phyloP scores from a whole-genome alignment of 2,888 invertebrate species.

The Agrotis segetum region DNA sequence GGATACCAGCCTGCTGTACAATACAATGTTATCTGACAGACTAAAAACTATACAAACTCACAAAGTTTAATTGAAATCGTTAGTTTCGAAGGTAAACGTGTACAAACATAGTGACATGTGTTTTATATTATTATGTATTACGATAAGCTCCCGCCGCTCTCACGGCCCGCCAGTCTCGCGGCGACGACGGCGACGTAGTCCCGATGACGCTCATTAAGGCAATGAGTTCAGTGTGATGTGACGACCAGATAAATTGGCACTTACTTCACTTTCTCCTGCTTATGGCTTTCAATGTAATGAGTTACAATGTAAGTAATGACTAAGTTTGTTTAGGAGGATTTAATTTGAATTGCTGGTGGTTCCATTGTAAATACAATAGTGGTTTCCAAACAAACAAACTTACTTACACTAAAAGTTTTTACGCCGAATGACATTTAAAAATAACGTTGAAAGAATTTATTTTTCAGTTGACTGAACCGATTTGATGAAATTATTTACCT shows the following conservation, averaged over 20 bases:
- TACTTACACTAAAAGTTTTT: too few relatives aligned
- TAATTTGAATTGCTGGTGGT: not conserved
- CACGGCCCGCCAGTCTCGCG: constrained; percentile 13
- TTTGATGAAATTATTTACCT: too few relatives aligned
- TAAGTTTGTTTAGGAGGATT: not conserved
- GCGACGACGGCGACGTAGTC: not conserved
- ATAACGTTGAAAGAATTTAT: too few relatives aligned
- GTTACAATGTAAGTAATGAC: constrained; percentile 19
- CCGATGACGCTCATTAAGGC: constrained; percentile 61
- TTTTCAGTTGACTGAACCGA: too few relatives aligned
- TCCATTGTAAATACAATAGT: not conserved
- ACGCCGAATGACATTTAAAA: too few relatives aligned
- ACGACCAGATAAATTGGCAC: constrained; percentile 60
- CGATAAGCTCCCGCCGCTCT: constrained; percentile 8
- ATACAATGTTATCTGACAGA: too few relatives aligned
- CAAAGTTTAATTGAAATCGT: too few relatives aligned
- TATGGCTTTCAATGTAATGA: not conserved
- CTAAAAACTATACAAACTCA: too few relatives aligned
- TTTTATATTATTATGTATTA: too few relatives aligned
- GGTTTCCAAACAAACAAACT: not conserved
- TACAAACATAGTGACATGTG: too few relatives aligned
- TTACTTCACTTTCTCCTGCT: constrained; percentile 50
- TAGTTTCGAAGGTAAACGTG: too few relatives aligned
- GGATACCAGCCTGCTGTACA: too few relatives aligned
- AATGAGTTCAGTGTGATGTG: constrained; percentile 64